Conservation (phyloP, 2,888 invertebrate genomes). For the Deladenus siricidicola region DNA sequence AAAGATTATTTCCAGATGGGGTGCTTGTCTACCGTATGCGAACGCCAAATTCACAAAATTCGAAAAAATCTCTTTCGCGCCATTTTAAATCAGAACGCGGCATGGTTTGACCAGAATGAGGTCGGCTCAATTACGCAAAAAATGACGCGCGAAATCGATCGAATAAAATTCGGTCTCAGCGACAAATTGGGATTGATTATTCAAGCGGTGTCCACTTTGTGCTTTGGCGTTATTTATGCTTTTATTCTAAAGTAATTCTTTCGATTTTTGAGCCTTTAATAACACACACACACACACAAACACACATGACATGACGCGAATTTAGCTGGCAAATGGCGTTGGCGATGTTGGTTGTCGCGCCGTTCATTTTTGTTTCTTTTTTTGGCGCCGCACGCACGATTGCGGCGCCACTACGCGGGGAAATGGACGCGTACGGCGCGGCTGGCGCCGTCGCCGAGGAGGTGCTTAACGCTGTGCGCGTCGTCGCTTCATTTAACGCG, state of each 20-base stretch:
- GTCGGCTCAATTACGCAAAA: slow-evolving; percentile 57
- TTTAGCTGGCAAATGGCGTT: slow-evolving; percentile 44
- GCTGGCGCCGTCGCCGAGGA: slow-evolving; percentile 55
- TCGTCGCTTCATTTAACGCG: slow-evolving; percentile 32
- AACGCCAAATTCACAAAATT: slow-evolving; percentile 57
- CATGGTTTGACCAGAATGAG: slow-evolving; percentile 56
- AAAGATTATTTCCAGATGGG: slow-evolving; percentile 49
- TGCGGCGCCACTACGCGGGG: slow-evolving; percentile 44
- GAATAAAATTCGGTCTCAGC: slow-evolving; percentile 38
- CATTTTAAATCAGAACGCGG: slow-evolving; percentile 55
- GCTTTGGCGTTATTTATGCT: too few species aligned
- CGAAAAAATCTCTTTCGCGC: slow-evolving; percentile 53
- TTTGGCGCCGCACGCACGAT: slow-evolving; percentile 8
- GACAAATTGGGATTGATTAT: slow-evolving; percentile 48
- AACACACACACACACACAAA: too few species aligned
- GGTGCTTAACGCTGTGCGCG: slow-evolving; percentile 49
- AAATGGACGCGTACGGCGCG: slow-evolving; percentile 53
- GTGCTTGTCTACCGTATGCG: slow-evolving; percentile 54
- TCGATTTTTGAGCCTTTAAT: too few species aligned
- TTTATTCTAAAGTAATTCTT: too few species aligned
- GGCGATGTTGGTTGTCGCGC: slow-evolving; percentile 46
- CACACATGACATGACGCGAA: too few species aligned
- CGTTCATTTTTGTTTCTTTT: background rate
- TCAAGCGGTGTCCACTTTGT: slow-evolving; percentile 32
- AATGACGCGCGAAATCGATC: slow-evolving; percentile 54